These are phyloP conservation scores for Ochotona princeps DNA, from an alignment of 2,113 vertebrate species.

Conservation along the genomic window DNA sequence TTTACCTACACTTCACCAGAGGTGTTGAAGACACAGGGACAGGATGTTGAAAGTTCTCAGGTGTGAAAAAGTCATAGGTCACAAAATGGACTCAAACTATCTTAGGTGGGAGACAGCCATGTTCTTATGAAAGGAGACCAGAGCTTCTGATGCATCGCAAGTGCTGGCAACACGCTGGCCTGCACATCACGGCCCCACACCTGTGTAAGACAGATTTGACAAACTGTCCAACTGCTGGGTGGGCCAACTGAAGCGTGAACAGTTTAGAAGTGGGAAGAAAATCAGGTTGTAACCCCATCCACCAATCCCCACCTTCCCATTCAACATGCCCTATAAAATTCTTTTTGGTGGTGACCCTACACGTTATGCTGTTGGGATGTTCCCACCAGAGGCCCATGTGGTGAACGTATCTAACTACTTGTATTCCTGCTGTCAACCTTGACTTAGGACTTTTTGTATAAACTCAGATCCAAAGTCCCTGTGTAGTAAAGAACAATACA, in stretches of 20 bases:
- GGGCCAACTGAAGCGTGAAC: not conserved
- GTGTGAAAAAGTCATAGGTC: not conserved
- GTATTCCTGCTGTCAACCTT: conserved; percentile 7
- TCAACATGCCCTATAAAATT: not conserved
- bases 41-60: conserved; percentile 21
- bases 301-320: not conserved
- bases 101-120: not conserved
- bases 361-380: not conserved
- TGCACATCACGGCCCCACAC: not conserved
- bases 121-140: not conserved
- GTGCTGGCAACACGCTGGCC: not conserved
- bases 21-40: not conserved
- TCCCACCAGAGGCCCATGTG: not conserved
- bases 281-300: not conserved
- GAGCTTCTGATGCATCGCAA: not conserved
- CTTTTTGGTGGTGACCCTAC: not conserved
- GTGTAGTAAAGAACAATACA: not conserved
- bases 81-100: conserved; percentile 11
- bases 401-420: conserved; percentile 10
- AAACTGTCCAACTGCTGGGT: not conserved
- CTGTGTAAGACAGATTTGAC: not conserved
- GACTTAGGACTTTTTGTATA: not conserved
- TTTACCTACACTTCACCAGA: not conserved
- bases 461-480: not conserved
- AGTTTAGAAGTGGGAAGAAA: not conserved